Evolutionary conservation across 2,888 invertebrate genomes (phyloP), one percentile per base, ranked within the genome.

Genomic region (Sinotaia quadrata): DNA sequence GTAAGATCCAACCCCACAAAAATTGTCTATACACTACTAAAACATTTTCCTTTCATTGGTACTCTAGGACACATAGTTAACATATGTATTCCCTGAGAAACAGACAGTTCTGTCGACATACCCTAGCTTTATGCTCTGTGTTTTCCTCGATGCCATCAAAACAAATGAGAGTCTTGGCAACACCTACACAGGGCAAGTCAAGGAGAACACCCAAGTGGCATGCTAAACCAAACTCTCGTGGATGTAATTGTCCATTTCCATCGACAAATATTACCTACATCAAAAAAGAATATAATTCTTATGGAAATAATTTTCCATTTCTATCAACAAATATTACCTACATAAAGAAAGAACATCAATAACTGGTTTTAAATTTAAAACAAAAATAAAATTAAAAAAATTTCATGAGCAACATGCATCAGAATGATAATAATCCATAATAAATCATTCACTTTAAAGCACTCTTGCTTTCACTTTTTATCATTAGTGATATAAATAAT

Each of bases 231-330:
- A 89, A 89, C 31, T 81, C 89, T 82, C 87, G 81, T 41, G 87
- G 86, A 78, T 90, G 90, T 31, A 89, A 81, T 41, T 85, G 77
- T 8, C 90, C 90, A 82, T 90, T 90, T 4, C 90, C 90, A 81
- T 90, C 90, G 47, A 89, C 86, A 68, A 90, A 77, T 3, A 90
- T 74, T 4, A 89, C 83, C 84, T 82, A 73, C 2, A 73, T 62
- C 62, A 54, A 41, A 69, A 57, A 37, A 47, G 1, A 8, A 41
- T 12, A 41, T 18, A 89, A 89, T 29, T 81, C 89, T 82, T 86
- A 81, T 41, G 87, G 86, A 78, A 90, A 90, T 31, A 89, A 81
- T 41, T 85, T 76, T 8, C 90, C 90, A 82, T 90, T 90, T 4
- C 90, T 90, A 81, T 90, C 90, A 47, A 89, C 86, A 68, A 90